phyloP scores from a whole-genome alignment of 2,888 invertebrate species.

The Anodontia alba region DNA sequence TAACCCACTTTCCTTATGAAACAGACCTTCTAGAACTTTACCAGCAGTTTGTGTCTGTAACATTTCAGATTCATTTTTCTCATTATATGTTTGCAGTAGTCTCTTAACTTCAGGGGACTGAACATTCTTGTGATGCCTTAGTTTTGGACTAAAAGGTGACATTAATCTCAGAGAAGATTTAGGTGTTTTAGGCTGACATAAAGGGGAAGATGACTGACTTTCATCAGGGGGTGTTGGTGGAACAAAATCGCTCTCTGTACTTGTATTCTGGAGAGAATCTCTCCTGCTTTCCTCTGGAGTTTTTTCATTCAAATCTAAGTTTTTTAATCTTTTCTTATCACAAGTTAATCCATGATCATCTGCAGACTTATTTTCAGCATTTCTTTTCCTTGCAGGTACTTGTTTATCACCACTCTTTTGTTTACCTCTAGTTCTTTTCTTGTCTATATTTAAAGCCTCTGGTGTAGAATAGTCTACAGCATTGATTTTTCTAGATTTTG shows the following conservation, averaged over 20 bases:
- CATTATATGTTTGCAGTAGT: too few species aligned
- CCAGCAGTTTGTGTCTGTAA: neutral
- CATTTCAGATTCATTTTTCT: neutral
- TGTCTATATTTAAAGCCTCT: slow-evolving; percentile 30
- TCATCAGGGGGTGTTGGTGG: slow-evolving; percentile 82
- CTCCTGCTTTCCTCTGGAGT: neutral
- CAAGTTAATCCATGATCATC: neutral
- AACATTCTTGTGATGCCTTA: slow-evolving; percentile 15
- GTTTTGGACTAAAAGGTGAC: slow-evolving; percentile 49
- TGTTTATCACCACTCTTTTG: neutral
- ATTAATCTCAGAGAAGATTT: neutral
- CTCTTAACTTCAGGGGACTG: neutral
- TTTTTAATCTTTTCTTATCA: neutral
- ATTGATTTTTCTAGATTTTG: slow-evolving; percentile 36
- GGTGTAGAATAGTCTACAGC: slow-evolving; percentile 42
- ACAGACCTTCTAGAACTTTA: neutral
- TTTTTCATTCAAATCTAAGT: neutral
- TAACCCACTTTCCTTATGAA: neutral
- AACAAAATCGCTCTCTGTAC: slow-evolving; percentile 77
- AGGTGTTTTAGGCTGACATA: slow-evolving; percentile 19
- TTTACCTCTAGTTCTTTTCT: slow-evolving; percentile 20
- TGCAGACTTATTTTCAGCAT: slow-evolving; percentile 24
- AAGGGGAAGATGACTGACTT: slow-evolving; percentile 48
- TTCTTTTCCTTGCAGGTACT: slow-evolving; percentile 31
- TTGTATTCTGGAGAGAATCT: slow-evolving; percentile 42